Evolutionary conservation across 2,113 vertebrate species (phyloP).

Genomic region (Ginglymostoma cirratum): DNA sequence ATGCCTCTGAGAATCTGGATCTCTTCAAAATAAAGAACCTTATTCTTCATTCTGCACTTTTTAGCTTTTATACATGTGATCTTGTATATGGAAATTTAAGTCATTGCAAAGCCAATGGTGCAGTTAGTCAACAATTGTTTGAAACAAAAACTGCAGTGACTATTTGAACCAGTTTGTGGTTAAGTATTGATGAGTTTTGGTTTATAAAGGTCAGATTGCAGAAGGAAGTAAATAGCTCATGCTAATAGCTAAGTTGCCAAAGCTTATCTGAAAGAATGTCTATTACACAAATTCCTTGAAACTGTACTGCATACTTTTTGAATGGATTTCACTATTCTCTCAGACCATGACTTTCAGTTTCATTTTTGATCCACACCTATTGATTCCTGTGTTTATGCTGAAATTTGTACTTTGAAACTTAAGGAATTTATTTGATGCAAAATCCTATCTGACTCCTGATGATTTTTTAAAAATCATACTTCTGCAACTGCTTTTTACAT

Average conservation of each 20-base stretch:
- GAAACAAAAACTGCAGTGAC: neutral
- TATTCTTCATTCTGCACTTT: neutral
- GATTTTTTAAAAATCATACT: neutral
- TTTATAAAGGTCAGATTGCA: neutral
- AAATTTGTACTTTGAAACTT: neutral
- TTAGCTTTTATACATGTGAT: neutral
- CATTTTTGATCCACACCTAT: neutral
- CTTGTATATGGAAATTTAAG: neutral
- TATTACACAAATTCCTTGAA: too few relatives aligned
- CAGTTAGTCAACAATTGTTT: neutral
- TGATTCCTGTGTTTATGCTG: neutral
- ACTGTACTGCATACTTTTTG: too few relatives aligned
- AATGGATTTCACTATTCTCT: too few relatives aligned
- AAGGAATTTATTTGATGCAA: neutral
- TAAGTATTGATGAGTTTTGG: neutral
- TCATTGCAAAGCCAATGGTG: neutral
- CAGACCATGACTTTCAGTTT: too few relatives aligned
- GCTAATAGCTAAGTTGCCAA: neutral
- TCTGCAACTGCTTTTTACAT: neutral
- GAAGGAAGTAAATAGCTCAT: neutral
- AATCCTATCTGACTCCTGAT: neutral
- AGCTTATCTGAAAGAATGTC: neutral
- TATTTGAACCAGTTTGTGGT: neutral
- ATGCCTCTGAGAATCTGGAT: neutral
- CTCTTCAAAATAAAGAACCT: neutral